These are phyloP conservation scores for Myathropa florea DNA, from an alignment of 2,888 invertebrate genomes.

Conservation along the genomic window DNA sequence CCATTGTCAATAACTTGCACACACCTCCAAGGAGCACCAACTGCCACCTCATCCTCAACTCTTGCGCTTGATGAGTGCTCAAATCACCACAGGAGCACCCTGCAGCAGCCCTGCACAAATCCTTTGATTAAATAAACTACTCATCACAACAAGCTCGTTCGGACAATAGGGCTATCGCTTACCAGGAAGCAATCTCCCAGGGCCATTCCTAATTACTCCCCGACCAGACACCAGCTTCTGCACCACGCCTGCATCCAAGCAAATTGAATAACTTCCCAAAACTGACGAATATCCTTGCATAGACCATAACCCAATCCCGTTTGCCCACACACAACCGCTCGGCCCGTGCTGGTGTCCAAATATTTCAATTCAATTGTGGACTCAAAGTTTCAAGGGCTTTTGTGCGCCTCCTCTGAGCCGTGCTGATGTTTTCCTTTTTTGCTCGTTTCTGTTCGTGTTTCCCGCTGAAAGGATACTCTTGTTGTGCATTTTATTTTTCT, in stretches of 20 bases:
- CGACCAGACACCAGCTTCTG: not conserved
- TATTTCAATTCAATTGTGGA: slow-evolving; percentile 31
- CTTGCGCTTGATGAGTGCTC: not conserved
- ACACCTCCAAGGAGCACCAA: not conserved
- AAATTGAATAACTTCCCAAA: not conserved
- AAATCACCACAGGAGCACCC: not conserved
- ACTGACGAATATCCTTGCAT: not conserved
- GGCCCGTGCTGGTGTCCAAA: slow-evolving; percentile 27
- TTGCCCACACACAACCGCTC: not conserved
- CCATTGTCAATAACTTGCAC: not conserved
- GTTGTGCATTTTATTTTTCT: not conserved
- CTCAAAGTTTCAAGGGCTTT: slow-evolving; percentile 4
- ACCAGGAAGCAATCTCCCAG: slow-evolving; percentile 15
- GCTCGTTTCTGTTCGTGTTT: not conserved
- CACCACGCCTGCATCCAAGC: not conserved
- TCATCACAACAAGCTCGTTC: slow-evolving; percentile 2
- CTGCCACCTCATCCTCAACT: not conserved
- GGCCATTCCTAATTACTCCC: slow-evolving; percentile 4
- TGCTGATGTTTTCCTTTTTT: slow-evolving; percentile 12
- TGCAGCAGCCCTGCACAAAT: not conserved
- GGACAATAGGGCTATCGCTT: slow-evolving; percentile 23
- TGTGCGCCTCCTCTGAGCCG: not conserved
- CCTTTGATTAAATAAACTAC: slow-evolving; percentile 35
- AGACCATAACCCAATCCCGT: not conserved
- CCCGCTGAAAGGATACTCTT: slow-evolving; percentile 3